phyloP scores from a whole-genome alignment of 2,797 vertebrate species.

The Notamacropus eugenii region DNA sequence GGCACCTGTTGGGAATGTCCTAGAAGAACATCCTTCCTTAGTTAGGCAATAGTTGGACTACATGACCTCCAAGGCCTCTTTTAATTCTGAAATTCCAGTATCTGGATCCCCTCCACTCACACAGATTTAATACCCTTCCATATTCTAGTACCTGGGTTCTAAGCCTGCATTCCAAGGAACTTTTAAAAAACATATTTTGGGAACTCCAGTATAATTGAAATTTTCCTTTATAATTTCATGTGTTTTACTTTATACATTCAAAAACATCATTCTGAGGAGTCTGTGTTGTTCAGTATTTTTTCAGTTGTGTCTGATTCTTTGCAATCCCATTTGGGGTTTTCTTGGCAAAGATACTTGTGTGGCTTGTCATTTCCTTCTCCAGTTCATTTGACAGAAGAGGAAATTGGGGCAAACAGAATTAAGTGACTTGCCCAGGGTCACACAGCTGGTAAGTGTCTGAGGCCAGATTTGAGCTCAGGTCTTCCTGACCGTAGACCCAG shows the following conservation, averaged over 20 bases:
- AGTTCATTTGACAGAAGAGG: neutral
- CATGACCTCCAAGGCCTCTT: neutral
- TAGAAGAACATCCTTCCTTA: neutral
- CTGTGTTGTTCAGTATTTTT: too few relatives aligned
- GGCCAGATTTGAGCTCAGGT: neutral
- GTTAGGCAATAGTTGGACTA: neutral
- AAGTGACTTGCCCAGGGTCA: neutral
- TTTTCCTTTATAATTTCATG: neutral
- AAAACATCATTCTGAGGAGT: neutral
- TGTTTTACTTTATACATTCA: neutral
- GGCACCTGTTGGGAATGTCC: neutral
- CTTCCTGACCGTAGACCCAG: neutral
- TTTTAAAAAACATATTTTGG: neutral
- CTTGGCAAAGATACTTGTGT: neutral
- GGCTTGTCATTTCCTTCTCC: neutral
- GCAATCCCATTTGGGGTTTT: neutral
- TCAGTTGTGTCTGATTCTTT: neutral
- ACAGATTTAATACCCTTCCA: neutral
- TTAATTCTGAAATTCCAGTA: neutral
- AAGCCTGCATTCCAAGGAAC: too few relatives aligned
- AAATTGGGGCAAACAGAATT: neutral
- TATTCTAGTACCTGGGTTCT: neutral
- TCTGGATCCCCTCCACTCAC: neutral
- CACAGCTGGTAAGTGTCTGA: neutral
- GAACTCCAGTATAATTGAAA: neutral